A percentile compares a stretch with the other conserved stretches of the same genome.
Evolutionary conservation across 2,888 invertebrate genomes (phyloP).

Genomic region (Scotopteryx bipunctaria): DNA sequence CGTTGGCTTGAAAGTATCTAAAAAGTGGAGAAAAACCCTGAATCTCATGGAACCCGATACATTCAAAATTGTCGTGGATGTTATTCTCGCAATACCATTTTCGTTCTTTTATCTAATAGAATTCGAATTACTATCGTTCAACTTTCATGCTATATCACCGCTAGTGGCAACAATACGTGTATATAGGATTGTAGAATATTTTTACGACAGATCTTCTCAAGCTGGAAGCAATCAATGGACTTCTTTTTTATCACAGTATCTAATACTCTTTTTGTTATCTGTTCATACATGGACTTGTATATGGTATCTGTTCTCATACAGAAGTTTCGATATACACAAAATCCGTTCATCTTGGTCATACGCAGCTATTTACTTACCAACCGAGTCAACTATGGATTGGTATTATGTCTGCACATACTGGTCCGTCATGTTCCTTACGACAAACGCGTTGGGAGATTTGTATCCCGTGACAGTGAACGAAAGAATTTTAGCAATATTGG

Average conservation of each 20-base stretch:
- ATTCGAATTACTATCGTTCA: constrained; percentile 41
- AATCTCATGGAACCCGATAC: constrained; percentile 73
- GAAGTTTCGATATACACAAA: constrained; percentile 59
- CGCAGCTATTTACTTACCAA: constrained; percentile 63
- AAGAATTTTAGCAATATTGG: constrained; percentile 64
- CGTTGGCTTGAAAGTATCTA: constrained; percentile 68
- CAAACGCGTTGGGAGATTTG: constrained; percentile 74
- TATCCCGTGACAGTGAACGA: constrained; percentile 72
- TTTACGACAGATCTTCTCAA: constrained; percentile 69
- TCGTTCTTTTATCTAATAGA: constrained; percentile 62
- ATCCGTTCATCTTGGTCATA: constrained; percentile 69
- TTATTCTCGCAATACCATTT: constrained; percentile 66
- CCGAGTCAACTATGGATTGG: constrained; percentile 69
- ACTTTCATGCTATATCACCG: constrained; percentile 65
- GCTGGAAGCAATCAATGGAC: constrained; percentile 79
- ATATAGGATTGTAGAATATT: constrained; percentile 71
- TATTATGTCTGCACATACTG: constrained; percentile 76
- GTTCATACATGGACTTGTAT: constrained; percentile 77
- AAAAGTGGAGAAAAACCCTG: constrained; percentile 73
- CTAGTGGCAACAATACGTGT: constrained; percentile 65
- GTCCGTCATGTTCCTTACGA: constrained; percentile 75
- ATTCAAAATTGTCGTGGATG: constrained; percentile 58
- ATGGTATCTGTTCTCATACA: constrained; percentile 73
- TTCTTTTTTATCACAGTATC: constrained; percentile 75
- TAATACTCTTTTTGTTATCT: constrained; percentile 68